Conservation (phyloP, 2,113 vertebrate genomes). For the Tichodroma muraria region DNA sequence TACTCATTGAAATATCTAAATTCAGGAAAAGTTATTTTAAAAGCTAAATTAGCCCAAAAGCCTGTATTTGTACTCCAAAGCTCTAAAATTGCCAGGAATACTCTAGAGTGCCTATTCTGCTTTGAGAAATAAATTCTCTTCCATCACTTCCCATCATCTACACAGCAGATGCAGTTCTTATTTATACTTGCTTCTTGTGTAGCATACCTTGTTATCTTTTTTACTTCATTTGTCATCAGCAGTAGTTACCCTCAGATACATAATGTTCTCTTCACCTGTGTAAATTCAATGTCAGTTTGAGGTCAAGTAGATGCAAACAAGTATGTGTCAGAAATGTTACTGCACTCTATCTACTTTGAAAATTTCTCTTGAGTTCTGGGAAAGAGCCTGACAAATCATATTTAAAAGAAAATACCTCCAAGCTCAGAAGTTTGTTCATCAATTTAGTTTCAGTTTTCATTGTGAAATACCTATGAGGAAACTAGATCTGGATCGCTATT, state of each 20-base stretch:
- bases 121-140: not conserved
- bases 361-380: not conserved
- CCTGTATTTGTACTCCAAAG: not conserved
- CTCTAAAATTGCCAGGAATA: not conserved
- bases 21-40: not conserved
- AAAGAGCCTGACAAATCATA: slow-evolving; percentile 12
- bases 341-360: not conserved
- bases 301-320: not conserved
- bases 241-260: not conserved
- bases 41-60: not conserved
- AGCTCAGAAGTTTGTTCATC: slow-evolving; percentile 29
- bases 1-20: not conserved
- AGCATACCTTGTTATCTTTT: not conserved
- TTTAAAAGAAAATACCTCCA: slow-evolving; percentile 24
- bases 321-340: not conserved
- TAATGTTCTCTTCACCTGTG: not conserved
- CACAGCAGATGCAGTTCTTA: not conserved
- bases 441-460: slow-evolving; percentile 28
- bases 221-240: not conserved
- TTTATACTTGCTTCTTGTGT: not conserved
- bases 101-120: not conserved
- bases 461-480: slow-evolving; percentile 36
- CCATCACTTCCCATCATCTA: not conserved
- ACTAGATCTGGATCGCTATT: not conserved
- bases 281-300: not conserved